A percentile compares a stretch with the other conserved stretches of the same genome.
Conservation (phyloP, 92 coral and sea anemone species). For the Bergia sp. region DNA sequence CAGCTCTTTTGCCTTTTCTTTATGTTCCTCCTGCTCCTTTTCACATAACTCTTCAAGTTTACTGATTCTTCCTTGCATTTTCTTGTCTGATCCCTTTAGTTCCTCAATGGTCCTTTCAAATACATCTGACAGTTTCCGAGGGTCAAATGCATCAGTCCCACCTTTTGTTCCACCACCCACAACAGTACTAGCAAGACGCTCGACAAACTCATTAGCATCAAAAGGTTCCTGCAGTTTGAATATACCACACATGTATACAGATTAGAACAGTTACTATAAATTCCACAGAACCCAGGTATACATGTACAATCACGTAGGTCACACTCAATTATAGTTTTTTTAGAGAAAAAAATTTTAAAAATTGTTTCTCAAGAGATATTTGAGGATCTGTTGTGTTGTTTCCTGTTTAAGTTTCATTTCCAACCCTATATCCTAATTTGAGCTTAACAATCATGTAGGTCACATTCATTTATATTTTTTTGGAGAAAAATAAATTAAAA, state of each 20-base stretch:
- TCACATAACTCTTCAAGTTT: conserved; percentile 93
- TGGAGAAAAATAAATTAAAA: no score
- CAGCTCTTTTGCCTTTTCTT: conserved; percentile 77
- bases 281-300: background rate
- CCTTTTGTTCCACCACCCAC: conserved; percentile 97
- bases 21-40: conserved; percentile 94
- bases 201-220: conserved; percentile 91
- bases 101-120: conserved; percentile 88
- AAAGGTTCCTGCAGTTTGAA: conserved; percentile 77
- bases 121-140: conserved; percentile 78
- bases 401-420: no score
- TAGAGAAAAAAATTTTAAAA: no score
- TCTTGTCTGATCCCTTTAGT: conserved; percentile 82
- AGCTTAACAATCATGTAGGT: no score
- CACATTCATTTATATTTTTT: no score
- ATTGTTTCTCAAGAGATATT: no score
- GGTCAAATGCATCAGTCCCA: conserved; percentile 82
- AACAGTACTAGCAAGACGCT: conserved; percentile 96
- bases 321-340: no score
- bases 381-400: no score
- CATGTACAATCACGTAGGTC: no score
- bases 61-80: conserved; percentile 95
- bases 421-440: no score
- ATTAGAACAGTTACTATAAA: background rate
- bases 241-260: background rate